These are phyloP conservation scores for Pteropus alecto DNA, from an alignment of 2,113 vertebrate species.

Conservation along the genomic window DNA sequence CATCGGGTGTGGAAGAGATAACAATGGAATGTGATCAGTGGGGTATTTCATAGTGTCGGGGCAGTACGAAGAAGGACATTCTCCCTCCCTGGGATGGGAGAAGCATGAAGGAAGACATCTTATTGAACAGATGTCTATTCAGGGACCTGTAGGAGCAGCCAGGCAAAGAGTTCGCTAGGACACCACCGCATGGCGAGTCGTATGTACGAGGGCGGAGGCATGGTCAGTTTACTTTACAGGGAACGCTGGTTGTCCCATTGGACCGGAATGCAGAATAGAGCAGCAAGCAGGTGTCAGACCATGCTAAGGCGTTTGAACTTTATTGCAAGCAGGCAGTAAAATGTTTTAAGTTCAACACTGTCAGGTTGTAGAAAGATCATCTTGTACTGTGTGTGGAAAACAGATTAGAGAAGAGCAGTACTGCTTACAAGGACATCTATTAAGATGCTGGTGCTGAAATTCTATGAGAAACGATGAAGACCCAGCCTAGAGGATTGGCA, in stretches of 20 bases:
- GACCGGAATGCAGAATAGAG: background rate
- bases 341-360: background rate
- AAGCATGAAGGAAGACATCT: background rate
- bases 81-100: accelerated
- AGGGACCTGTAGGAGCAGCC: background rate
- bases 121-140: background rate
- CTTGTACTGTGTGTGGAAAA: background rate
- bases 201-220: background rate
- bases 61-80: background rate
- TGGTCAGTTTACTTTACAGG: background rate
- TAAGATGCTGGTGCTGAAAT: background rate
- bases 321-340: background rate
- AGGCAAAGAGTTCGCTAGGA: background rate
- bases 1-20: background rate
- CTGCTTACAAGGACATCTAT: background rate
- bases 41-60: background rate
- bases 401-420: background rate
- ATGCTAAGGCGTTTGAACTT: background rate
- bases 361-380: background rate
- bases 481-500: background rate
- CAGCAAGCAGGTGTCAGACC: background rate
- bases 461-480: background rate
- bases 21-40: background rate
- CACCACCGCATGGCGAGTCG: background rate
- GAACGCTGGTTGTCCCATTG: too few species aligned